These are phyloP conservation scores for Ichneumoninae sp. DNA, from an alignment of 2,888 invertebrate genomes.

Conservation along the genomic window DNA sequence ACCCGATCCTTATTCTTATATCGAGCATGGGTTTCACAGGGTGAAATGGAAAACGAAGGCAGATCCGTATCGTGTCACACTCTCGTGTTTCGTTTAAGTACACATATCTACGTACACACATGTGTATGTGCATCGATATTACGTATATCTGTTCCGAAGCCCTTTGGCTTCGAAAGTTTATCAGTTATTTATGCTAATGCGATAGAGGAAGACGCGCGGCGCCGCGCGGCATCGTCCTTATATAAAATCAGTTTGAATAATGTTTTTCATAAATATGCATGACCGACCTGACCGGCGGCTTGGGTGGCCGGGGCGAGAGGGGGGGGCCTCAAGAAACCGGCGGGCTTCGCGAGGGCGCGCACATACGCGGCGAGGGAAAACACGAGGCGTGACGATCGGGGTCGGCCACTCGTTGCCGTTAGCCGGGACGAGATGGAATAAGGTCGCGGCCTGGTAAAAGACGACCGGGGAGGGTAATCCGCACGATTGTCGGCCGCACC, in stretches of 20 bases:
- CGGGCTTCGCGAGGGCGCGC: conserved; percentile 37
- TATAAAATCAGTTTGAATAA: conserved; percentile 83
- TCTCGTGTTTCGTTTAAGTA: background rate
- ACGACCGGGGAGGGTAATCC: conserved; percentile 58
- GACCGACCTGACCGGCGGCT: conserved; percentile 66
- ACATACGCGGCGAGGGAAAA: conserved; percentile 66
- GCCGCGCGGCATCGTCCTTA: conserved; percentile 80
- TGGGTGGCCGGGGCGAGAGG: conserved; percentile 52
- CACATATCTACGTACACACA: conserved; percentile 20
- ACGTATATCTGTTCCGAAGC: background rate
- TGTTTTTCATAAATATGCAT: conserved; percentile 83
- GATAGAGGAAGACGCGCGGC: conserved; percentile 66
- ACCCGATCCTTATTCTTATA: conserved; percentile 7
- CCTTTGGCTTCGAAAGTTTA: conserved; percentile 73
- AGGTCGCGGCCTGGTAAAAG: conserved; percentile 74
- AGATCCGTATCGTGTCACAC: conserved; percentile 51
- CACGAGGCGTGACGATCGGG: conserved; percentile 80
- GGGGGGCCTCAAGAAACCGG: conserved; percentile 41
- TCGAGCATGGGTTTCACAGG: conserved; percentile 16
- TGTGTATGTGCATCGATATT: background rate
- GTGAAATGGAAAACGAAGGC: conserved; percentile 21
- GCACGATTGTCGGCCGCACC: conserved; percentile 58
- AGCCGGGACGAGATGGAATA: conserved; percentile 74
- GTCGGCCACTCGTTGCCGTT: conserved; percentile 71
- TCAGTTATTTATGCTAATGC: conserved; percentile 81